Evolutionary conservation across 2,113 vertebrate genomes (phyloP), one percentile per base, ranked within the genome.

Genomic region (Oryzias woworae): DNA sequence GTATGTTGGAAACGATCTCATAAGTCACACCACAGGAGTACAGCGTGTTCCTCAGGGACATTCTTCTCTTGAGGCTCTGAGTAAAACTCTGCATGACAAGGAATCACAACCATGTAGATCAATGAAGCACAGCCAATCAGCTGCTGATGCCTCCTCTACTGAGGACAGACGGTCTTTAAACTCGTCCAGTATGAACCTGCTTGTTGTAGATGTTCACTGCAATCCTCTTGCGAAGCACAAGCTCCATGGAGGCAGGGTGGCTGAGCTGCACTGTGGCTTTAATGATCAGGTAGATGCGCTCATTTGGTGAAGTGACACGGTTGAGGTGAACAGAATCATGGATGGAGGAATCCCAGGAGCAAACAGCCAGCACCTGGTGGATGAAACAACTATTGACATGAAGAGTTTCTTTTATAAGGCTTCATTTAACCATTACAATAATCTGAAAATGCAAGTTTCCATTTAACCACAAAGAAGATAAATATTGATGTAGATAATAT

Each of bases 1-100:
- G 97, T 92, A 99, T 94, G 83, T 99, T 99, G 74, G 97, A 98
- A 52, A 99, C 96, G 48, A 99, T 98, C 89, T 99, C 96, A 83
- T 99, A 99, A 36, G 92, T 95, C 56, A 98, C 95, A 55, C 96
- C 94, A 53, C 96, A 97, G 78, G 94, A 93, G 85, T 95, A 93
- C 67, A 96, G 88, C 6, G 94, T 86, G 69, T 96, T 96, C 88
- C 96, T 98, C 66, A 95, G 72, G 10, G 96, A 98, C 94, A 99
- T 99, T 85, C 94, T 92, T 80, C 95, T 94, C 89, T 97, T 99
- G 80, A 99, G 91, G 84, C 96, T 98, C 92, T 99, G 97, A 7
- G 97, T 98, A 82, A 99, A 99, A 90, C 96, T 99, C 96, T 99
- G 85, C 10, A 31, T 16, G 17, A 54, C 49, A 73, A 22, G 57